phyloP scores from a whole-genome alignment of 2,797 vertebrate genomes.

The Poecilia wingei region DNA sequence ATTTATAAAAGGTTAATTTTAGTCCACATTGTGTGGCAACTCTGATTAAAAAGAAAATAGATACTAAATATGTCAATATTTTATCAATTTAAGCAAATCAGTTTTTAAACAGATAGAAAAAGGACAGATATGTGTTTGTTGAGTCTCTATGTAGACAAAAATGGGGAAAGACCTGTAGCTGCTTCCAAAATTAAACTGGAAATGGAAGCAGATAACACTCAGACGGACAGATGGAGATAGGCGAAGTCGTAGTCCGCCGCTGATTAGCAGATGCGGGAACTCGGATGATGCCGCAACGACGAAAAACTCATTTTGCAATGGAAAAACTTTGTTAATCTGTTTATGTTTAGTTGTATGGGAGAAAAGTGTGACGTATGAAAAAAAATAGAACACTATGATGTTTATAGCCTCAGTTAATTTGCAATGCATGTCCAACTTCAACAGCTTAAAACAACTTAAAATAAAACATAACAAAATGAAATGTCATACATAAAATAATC shows the following conservation, averaged over 20 bases:
- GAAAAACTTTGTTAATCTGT: conserved; percentile 32
- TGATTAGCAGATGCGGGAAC: conserved; percentile 63
- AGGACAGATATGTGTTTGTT: not conserved
- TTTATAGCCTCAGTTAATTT: too few relatives aligned
- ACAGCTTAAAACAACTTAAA: too few relatives aligned
- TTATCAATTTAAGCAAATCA: not conserved
- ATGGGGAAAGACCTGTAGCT: conserved; percentile 20
- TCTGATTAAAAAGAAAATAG: not conserved
- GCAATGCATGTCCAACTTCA: too few relatives aligned
- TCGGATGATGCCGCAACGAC: conserved; percentile 20
- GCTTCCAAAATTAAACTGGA: conserved; percentile 60
- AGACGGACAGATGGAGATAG: conserved; percentile 25
- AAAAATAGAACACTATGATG: too few relatives aligned
- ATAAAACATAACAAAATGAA: too few relatives aligned
- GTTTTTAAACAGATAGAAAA: not conserved
- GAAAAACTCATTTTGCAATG: conserved; percentile 59
- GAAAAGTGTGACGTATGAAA: too few relatives aligned
- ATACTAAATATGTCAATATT: not conserved
- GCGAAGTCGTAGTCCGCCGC: conserved; percentile 24
- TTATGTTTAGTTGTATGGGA: too few relatives aligned
- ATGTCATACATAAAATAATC: too few relatives aligned
- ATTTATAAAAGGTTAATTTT: not conserved
- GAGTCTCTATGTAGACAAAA: not conserved
- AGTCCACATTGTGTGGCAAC: not conserved
- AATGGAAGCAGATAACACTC: conserved; percentile 40